Base-by-base conservation (phyloP, 2,113 vertebrate genomes). In the Glaucidium brasilianum region DNA sequence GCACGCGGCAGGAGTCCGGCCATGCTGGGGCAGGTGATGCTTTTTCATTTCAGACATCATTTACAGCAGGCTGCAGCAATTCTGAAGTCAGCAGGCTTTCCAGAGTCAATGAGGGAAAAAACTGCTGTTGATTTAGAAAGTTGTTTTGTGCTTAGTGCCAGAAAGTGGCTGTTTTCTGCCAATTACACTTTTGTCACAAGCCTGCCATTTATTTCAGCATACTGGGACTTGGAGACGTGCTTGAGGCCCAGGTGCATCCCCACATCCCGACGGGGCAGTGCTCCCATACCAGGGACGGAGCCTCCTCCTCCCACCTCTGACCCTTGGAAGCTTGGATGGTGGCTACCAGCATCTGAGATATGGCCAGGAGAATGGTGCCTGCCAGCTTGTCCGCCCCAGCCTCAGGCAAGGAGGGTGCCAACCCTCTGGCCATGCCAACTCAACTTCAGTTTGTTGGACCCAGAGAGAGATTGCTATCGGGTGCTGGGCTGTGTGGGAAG, bases 321-420 rank as follows among this genome's bases (percentile, higher is more conserved):
- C 30, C 21, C 26, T 32, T 55, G 17, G 49, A 32, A 32, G 81
- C 5, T 5, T 10, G 49, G 15, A 7, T 32, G n/a, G 12, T 2
- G 5, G 87, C 21, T 25, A 26, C 16, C 45, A 45, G 6, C 26
- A 10, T 49, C 25, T 27, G 34, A 34, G 4, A 34, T 5, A 6
- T 6, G 39, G 29, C 15, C 8, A 19, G n/a, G 52, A 16, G 27
- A 32, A 45, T 2, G 17, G 7, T 53, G 41, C n/a, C 50, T 2
- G 10, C 45, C 45, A 19, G 43, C 12, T 15, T 7, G 5, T 30
- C 68, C 4, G 0, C 56, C 29, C 32, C 2, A 0, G 22, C 37
- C 64, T 21, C 18, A 23, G 47, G 47, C 37, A 45, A 34, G 34
- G 32, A 27, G 37, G 1, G 34, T 62, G 27, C 56, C 41, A 29